Evolutionary conservation across 2,113 vertebrate genomes (phyloP), one percentile per base, ranked within the genome.

Genomic region (Catharus bicknelli): DNA sequence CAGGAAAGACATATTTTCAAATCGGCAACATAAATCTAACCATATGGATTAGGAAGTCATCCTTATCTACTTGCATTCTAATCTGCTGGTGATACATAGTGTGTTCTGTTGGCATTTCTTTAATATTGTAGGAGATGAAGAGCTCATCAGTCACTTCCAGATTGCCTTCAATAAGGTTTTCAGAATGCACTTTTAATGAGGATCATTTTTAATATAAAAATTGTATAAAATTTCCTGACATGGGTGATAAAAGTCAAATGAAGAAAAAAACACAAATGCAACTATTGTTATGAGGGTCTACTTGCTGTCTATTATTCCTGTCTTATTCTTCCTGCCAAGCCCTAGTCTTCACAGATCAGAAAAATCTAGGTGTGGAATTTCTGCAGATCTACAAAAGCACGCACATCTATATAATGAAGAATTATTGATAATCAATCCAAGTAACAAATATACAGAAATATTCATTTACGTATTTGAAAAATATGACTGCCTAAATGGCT

Each of bases 61-160:
- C 79, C 58, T 91, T 97, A 96, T 96, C 92, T 96, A 89, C 42
- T 96, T 95, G 82, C 25, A 91, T 86, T 95, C 67, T 95, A 96
- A 95, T 94, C 89, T 95, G 18, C 72, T 88, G 76, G 72, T 96
- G 94, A 97, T 91, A 68, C 53, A 67, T 90, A 29, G 20, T 74
- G 10, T 76, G 66, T 90, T 94, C 85, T 93, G 76, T 40, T 96
- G 74, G 93, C 54, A 92, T 83, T 95, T 96, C 51, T 94, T 92
- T 96, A 95, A 95, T 96, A 74, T 81, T 63, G 32, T 88, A 58
- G 79, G 51, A 96, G 59, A 87, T 47, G 70, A 93, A 89, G 22
- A 70, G 72, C 63, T 55, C 67, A 73, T 95, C 69, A 93, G 25
- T 96, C 67, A 86, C 73, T 84, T 92, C 47, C 51, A 89, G 91